A percentile compares a stretch with the other conserved stretches of the same genome.
These are phyloP conservation scores for Indicator indicator DNA, from an alignment of 2,113 vertebrate genomes.

Conservation along the genomic window DNA sequence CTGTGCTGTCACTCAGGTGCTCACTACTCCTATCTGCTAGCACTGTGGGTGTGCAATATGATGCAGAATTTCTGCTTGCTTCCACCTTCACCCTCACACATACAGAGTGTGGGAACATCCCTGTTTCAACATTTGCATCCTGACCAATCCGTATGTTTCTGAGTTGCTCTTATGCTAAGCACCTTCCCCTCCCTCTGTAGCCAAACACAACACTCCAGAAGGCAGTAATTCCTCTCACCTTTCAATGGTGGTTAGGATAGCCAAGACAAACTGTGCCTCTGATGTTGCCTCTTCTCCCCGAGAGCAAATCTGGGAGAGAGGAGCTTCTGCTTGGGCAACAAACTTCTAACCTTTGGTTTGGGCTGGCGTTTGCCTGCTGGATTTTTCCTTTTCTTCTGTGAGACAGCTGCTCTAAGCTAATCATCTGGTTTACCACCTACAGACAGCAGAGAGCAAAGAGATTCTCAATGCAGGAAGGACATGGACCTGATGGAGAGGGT, in stretches of 20 bases:
- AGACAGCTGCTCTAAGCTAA: slow-evolving; percentile 28
- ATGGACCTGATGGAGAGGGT: too few relatives aligned
- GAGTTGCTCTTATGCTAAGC: neutral
- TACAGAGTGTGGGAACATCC: neutral
- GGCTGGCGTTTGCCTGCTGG: neutral
- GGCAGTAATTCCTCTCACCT: neutral
- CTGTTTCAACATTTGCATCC: neutral
- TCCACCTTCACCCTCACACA: neutral
- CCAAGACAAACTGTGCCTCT: neutral
- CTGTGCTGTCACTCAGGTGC: neutral
- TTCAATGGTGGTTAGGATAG: neutral
- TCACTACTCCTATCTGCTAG: neutral
- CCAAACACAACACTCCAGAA: neutral
- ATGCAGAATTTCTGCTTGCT: neutral
- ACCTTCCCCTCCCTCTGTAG: neutral
- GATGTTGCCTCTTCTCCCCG: neutral
- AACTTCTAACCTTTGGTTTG: neutral
- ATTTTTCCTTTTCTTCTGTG: neutral
- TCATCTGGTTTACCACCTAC: slow-evolving; percentile 45
- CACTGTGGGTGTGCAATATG: neutral
- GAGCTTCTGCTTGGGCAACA: neutral
- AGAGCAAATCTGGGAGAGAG: neutral
- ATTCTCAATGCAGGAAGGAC: too few relatives aligned
- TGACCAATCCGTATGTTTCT: neutral
- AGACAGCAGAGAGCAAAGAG: neutral